phyloP scores from a whole-genome alignment of 2,888 invertebrate genomes.

The Rhimphoctona megacephalus region DNA sequence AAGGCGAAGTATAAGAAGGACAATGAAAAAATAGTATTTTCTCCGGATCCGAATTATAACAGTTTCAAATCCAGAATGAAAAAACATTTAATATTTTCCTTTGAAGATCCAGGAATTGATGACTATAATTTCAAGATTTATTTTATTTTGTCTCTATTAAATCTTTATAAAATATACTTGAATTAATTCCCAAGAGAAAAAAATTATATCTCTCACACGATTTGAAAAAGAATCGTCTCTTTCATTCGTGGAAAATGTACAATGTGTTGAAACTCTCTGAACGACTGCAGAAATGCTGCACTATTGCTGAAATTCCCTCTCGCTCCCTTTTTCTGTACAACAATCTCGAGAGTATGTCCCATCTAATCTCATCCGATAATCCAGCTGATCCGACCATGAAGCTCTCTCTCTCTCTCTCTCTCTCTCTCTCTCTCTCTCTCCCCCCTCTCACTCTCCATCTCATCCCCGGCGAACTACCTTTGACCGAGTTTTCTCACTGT shows the following conservation, averaged over 20 bases:
- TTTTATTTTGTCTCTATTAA: background rate
- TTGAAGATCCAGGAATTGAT: background rate
- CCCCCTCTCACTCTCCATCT: background rate
- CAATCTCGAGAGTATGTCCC: conserved; percentile 36
- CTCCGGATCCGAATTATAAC: conserved; percentile 2
- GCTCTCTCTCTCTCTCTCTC: conserved; percentile 9
- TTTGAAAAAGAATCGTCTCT: background rate
- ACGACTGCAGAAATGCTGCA: conserved; percentile 24
- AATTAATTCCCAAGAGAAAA: background rate
- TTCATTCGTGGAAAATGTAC: background rate
- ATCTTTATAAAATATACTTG: background rate
- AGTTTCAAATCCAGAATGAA: background rate
- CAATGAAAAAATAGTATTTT: background rate
- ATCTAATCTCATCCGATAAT: conserved; percentile 62
- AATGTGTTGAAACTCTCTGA: background rate
- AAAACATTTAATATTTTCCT: conserved; percentile 6
- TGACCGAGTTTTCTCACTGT: conserved; percentile 49
- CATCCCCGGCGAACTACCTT: conserved; percentile 39
- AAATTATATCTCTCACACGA: background rate
- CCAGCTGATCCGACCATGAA: conserved; percentile 59
- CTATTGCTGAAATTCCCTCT: conserved; percentile 16
- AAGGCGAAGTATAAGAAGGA: background rate
- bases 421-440: too few species aligned
- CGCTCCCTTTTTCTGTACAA: conserved; percentile 17
- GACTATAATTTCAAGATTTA: background rate